A percentile compares a stretch with the other conserved stretches of the same genome.
These are phyloP conservation scores for Corythornis leucogaster DNA, from an alignment of 2,797 vertebrate species.

Conservation along the genomic window DNA sequence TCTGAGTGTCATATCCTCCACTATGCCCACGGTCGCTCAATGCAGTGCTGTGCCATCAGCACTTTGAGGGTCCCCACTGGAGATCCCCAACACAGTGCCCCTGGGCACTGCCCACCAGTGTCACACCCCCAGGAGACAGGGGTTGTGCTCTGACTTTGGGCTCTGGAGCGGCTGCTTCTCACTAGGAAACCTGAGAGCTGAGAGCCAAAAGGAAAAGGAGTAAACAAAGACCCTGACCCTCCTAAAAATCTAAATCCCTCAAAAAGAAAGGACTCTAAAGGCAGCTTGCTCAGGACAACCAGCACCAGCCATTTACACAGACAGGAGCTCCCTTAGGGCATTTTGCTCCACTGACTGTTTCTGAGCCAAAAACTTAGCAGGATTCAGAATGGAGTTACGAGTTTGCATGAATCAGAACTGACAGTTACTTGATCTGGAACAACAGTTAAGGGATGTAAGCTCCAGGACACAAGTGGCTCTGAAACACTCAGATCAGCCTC, in stretches of 20 bases:
- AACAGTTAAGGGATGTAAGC: constrained; percentile 20
- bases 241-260: not conserved
- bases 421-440: constrained; percentile 52
- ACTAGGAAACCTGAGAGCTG: not conserved
- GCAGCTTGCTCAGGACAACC: not conserved
- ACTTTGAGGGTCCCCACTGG: accelerated
- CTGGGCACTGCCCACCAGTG: not conserved
- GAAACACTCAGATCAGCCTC: not conserved
- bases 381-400: constrained; percentile 20
- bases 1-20: not conserved
- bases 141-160: not conserved
- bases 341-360: constrained; percentile 2
- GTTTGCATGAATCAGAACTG: constrained; percentile 35
- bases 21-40: accelerated
- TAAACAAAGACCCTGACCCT: not conserved
- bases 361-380: constrained; percentile 23
- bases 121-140: accelerated
- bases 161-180: not conserved
- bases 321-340: constrained; percentile 12
- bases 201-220: not conserved
- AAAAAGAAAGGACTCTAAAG: not conserved
- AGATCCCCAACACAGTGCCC: not conserved
- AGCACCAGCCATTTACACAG: not conserved
- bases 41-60: not conserved
- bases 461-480: not conserved